Base-by-base conservation (phyloP, 2,888 invertebrate genomes). In the Hirtodrosophila trivittata region DNA sequence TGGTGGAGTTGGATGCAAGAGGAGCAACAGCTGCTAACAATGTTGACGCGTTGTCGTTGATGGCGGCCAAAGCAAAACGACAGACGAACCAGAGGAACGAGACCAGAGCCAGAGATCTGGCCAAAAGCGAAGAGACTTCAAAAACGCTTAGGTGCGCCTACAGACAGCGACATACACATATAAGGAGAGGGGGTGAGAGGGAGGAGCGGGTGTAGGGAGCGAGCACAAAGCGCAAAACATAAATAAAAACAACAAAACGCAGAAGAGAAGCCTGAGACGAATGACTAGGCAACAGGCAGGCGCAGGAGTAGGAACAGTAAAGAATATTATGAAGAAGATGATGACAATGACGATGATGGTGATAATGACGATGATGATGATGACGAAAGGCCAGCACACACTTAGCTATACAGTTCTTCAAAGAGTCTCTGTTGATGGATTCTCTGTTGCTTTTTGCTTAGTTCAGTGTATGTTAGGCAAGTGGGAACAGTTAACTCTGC, bases 21-120 rank as follows among this genome's bases (percentile, higher is more conserved):
- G 71, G 64, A 76, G 76, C 81, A 83, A 82, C 81, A 83, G 78
- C 82, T 84, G 77, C 77, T 77, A 67, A 77, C 77, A 75, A 75
- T 78, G 67, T 66, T 73, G 72, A 75, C 72, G 76, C 73, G 46
- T 46, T 13, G 57, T 41, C 68, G 60, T 54, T 66, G 76, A 65
- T 59, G 64, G 55, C 37, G 16, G 6, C 50, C 43, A 54, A 21
- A 50, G 65, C 42, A 42, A 41, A 50, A 39, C n/a, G 21, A 50
- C 38, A 25, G 9, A 43, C 25, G 26, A 38, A 38, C 16, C 5
- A n/a, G 1, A 9, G 10, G 41, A 39, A 38, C 33, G 47, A 26
- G n/a, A n/a, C n/a, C 43, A 50, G 33, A 47, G 66, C 54, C 6
- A 59, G 13, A 35, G 18, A 35, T 66, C 54, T 56, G 62, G 62